Evolutionary conservation across 53 echinoderm and acorn worm genomes (phyloP), one percentile per base, ranked within the genome.

Genomic region (Crossaster papposus): DNA sequence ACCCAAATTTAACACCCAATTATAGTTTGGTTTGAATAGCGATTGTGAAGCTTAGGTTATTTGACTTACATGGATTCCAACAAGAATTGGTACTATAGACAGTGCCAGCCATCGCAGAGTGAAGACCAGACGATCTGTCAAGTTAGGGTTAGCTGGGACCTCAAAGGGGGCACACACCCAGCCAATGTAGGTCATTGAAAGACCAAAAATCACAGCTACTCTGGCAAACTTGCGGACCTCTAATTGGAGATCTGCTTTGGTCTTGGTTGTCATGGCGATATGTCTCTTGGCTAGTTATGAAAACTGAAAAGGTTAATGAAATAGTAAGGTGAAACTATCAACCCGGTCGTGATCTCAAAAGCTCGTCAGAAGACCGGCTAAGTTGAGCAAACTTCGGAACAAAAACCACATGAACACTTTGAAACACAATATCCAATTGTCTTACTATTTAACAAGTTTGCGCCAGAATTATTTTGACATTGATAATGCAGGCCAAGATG

Each of bases 101-200:
- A 71, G 17, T 28, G 51, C 72, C 26, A 71, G 54, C 84, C 84
- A 84, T 51, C 84, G 70, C 17, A 84, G 84, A 8, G 84, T 72
- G 54, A 84, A 84, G 35, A 72, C 52, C 51, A 84, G 51, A 7
- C 84, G 84, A 53, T 84, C 31, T 51, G 53, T 53, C 37, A 72
- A 3, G 50, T 22, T 53, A 15, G 73, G 72, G 72, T 71, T 31
- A 53, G 51, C 12, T 51, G 84, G 71, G 30, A 52, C 65, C 18
- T 44, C 65, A 72, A 72, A 30, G 30, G 72, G 84, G 84, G 26
- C 30, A 22, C 52, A 84, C 2, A 30, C 51, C 84, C 54, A 73
- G 15, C 30, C 52, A 26, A 72, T 72, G 72, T 84, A 84, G 84
- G 36, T 72, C 72, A 71, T 0, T 20, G 53, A 30, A 1, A 44